These are phyloP conservation scores for Alosa sapidissima DNA, from an alignment of 2,797 vertebrate species.

Conservation along the genomic window DNA sequence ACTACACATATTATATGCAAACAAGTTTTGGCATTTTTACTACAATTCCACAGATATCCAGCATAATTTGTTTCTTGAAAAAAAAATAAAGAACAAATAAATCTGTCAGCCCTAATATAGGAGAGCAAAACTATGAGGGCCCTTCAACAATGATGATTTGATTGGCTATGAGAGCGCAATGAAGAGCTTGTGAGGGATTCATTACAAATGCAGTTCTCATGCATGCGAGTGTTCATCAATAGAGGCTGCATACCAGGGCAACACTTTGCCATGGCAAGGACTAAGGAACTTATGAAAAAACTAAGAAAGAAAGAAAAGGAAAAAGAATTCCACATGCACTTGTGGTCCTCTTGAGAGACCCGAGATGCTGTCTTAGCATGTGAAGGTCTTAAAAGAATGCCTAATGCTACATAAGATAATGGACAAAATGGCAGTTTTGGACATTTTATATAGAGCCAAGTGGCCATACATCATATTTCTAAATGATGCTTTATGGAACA, in stretches of 20 bases:
- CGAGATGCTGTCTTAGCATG: background rate
- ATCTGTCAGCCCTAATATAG: background rate
- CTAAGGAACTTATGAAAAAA: background rate
- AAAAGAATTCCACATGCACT: constrained; percentile 2
- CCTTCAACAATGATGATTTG: constrained; percentile 21
- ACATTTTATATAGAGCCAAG: background rate
- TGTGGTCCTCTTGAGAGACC: background rate
- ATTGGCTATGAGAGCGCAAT: background rate
- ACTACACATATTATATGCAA: too few relatives aligned
- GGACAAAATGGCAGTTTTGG: background rate
- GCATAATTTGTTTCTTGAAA: background rate
- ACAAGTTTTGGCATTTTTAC: background rate
- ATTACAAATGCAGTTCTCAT: constrained; percentile 20
- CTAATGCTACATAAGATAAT: background rate
- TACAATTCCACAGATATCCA: background rate
- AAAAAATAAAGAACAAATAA: background rate
- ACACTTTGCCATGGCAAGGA: constrained; percentile 17
- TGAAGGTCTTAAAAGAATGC: background rate
- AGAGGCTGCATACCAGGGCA: constrained; percentile 16
- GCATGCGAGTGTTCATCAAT: constrained; percentile 6
- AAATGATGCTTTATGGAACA: background rate
- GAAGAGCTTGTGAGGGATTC: constrained; percentile 11
- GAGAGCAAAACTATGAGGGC: background rate
- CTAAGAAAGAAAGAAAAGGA: background rate
- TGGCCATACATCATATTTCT: background rate